Conservation (phyloP, 2,888 invertebrate genomes). For the Pollenia labialis region DNA sequence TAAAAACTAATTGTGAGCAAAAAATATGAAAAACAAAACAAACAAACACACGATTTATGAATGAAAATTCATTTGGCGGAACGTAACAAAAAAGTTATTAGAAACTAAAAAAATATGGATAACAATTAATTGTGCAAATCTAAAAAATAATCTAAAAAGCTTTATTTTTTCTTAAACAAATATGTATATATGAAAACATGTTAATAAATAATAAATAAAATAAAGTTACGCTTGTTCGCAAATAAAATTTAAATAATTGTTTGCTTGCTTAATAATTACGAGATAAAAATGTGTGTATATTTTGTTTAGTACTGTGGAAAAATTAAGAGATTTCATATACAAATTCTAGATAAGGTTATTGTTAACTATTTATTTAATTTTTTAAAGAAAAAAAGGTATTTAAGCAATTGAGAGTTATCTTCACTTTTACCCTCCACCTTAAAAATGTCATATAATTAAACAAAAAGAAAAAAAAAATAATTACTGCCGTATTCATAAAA, state of each 20-base stretch:
- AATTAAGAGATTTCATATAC: background rate
- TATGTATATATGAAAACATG: background rate
- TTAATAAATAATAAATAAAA: background rate
- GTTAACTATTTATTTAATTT: background rate
- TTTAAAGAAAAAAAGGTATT: too few relatives aligned
- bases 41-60: constrained; percentile 57
- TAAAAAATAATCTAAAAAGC: background rate
- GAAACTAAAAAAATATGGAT: constrained; percentile 2
- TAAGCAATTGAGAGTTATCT: too few relatives aligned
- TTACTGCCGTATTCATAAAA: too few relatives aligned
- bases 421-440: too few relatives aligned
- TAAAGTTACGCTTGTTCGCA: background rate
- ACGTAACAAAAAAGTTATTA: constrained; percentile 25
- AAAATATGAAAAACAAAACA: background rate
- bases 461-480: too few relatives aligned
- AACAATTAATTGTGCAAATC: background rate
- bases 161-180: background rate
- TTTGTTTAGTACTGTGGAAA: background rate
- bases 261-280: background rate
- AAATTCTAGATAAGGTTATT: background rate
- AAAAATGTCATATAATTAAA: too few relatives aligned
- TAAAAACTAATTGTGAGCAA: constrained; percentile 18
- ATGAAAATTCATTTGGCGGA: constrained; percentile 47
- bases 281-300: constrained; percentile 5
- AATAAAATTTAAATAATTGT: background rate